phyloP scores from a whole-genome alignment of 2,888 invertebrate genomes.

The Sinopyrophorus schimmeli region DNA sequence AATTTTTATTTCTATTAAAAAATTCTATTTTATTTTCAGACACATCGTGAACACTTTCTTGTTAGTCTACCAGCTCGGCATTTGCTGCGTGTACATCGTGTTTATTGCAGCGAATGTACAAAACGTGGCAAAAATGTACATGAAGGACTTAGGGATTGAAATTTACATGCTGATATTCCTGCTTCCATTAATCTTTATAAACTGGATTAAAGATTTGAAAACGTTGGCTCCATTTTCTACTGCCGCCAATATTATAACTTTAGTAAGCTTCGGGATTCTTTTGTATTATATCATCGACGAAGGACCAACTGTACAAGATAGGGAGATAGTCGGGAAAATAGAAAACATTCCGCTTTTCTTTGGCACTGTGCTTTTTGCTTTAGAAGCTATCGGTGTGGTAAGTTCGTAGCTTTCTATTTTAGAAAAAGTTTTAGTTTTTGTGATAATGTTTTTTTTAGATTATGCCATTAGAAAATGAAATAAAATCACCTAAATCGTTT shows the following conservation, averaged over 20 bases:
- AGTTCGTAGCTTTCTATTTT: constrained; percentile 51
- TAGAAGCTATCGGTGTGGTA: constrained; percentile 81
- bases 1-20: too few relatives aligned
- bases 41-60: constrained; percentile 74
- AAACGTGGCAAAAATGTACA: constrained; percentile 63
- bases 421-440: not conserved
- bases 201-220: constrained; percentile 75
- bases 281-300: constrained; percentile 71
- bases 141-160: constrained; percentile 59
- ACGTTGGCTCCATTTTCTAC: constrained; percentile 82
- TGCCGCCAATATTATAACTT: constrained; percentile 78
- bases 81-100: constrained; percentile 94
- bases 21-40: constrained; percentile 58
- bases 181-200: constrained; percentile 70
- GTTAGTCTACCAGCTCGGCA: constrained; percentile 90
- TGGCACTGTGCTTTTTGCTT: constrained; percentile 88
- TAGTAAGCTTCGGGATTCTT: constrained; percentile 75
- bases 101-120: constrained; percentile 89
- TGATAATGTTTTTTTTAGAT: constrained; percentile 61
- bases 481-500: constrained; percentile 85
- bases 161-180: constrained; percentile 74
- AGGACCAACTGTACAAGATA: constrained; percentile 59
- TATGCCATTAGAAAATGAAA: constrained; percentile 90
- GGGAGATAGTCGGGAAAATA: constrained; percentile 57
- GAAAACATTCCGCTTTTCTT: constrained; percentile 77